phyloP scores from a whole-genome alignment of 92 coral and sea anemone genomes.

The Metridium senile region DNA sequence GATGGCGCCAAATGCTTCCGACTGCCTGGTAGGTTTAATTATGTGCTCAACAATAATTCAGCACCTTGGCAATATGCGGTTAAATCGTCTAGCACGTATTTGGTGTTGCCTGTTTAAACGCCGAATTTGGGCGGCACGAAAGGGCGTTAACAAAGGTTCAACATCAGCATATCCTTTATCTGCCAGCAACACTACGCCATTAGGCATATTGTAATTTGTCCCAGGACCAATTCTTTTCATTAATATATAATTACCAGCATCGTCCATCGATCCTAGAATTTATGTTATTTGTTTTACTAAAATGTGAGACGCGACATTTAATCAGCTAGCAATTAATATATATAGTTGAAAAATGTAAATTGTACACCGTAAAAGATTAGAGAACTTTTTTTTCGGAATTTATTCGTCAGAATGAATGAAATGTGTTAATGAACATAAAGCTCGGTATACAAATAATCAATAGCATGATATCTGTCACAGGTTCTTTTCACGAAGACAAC shows the following conservation, averaged over 20 bases:
- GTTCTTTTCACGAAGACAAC: too few species aligned
- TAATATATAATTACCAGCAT: constrained; percentile 30
- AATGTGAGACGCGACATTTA: too few species aligned
- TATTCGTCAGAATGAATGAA: too few species aligned
- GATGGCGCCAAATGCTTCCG: constrained; percentile 25
- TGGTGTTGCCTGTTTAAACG: constrained; percentile 7
- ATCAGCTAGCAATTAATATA: too few species aligned
- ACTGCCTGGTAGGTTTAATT: constrained; percentile 2
- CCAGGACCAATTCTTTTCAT: constrained; percentile 45
- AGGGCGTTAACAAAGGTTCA: constrained; percentile 20
- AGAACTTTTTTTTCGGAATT: too few species aligned
- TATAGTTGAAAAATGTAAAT: too few species aligned
- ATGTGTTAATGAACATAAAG: too few species aligned
- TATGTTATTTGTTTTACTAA: too few species aligned
- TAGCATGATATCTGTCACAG: too few species aligned
- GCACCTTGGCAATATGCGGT: background rate
- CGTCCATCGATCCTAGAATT: constrained; percentile 45
- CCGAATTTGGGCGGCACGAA: constrained; percentile 30
- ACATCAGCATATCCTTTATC: constrained; percentile 13
- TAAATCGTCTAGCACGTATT: constrained; percentile 8
- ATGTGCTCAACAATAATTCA: constrained; percentile 9
- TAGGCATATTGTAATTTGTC: constrained; percentile 18
- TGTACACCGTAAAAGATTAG: too few species aligned
- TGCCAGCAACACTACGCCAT: constrained; percentile 7
- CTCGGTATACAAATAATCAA: too few species aligned